Evolutionary conservation across 2,888 invertebrate genomes (phyloP).

Genomic region (Amblyjoppa fuscipennis): DNA sequence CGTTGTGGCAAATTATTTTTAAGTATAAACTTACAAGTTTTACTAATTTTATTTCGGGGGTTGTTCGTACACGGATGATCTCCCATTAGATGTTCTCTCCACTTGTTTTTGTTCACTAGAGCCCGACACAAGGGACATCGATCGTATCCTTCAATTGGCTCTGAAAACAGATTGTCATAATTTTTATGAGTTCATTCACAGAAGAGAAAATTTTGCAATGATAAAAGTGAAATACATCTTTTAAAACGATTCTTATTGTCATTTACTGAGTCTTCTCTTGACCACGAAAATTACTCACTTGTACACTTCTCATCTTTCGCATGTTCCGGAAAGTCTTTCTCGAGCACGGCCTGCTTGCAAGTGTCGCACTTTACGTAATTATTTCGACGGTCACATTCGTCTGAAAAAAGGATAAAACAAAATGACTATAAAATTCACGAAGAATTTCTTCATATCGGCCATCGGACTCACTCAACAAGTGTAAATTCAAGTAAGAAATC

Average conservation of each 20-base stretch:
- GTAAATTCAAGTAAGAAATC: conserved; percentile 92
- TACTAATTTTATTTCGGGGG: conserved; percentile 80
- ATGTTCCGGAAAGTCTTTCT: conserved; percentile 89
- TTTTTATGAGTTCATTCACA: conserved; percentile 12
- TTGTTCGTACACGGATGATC: conserved; percentile 85
- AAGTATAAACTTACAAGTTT: conserved; percentile 77
- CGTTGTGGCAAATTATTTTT: background rate
- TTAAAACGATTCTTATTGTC: background rate
- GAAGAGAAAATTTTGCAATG: conserved; percentile 73
- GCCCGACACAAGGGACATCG: conserved; percentile 95
- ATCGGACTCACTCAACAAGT: conserved; percentile 89
- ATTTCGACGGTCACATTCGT: conserved; percentile 91
- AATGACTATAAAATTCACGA: background rate
- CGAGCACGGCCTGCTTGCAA: conserved; percentile 91
- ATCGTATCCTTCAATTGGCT: conserved; percentile 88
- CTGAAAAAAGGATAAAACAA: conserved; percentile 78
- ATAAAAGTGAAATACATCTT: background rate
- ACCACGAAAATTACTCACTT: conserved; percentile 85
- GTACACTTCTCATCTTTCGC: conserved; percentile 88
- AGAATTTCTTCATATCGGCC: background rate
- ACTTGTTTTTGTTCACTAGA: conserved; percentile 93
- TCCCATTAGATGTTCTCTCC: conserved; percentile 92
- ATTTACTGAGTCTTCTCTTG: background rate
- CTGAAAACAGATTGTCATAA: conserved; percentile 78
- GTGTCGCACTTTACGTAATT: conserved; percentile 90